Percentiles rank a stretch among this genome's conserved stretches.
phyloP scores from a whole-genome alignment of 2,797 vertebrate genomes.

The Siniperca scherzeri region DNA sequence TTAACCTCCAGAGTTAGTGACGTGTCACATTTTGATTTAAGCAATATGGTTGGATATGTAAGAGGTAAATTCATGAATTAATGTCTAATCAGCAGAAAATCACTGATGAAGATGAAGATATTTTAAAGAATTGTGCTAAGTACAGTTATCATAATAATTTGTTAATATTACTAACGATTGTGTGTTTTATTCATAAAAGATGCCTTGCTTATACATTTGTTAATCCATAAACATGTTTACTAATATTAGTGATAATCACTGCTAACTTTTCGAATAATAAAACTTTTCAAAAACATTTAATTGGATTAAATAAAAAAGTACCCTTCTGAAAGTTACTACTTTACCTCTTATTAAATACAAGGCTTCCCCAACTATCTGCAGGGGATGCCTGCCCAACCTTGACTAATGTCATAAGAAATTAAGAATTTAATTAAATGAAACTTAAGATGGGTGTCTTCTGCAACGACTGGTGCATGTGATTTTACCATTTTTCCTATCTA shows the following conservation, averaged over 20 bases:
- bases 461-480: not conserved
- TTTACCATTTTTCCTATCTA: conserved; percentile 32
- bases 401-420: conserved; percentile 34
- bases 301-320: conserved; percentile 1
- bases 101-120: not conserved
- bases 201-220: not conserved
- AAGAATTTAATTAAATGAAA: conserved; percentile 42
- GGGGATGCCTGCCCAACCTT: not conserved
- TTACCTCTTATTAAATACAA: conserved; percentile 11
- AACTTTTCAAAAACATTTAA: not conserved
- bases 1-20: conserved; percentile 3
- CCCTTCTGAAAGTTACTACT: not conserved
- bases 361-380: not conserved
- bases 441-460: conserved; percentile 16
- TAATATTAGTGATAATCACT: not conserved
- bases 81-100: not conserved
- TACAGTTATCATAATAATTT: not conserved
- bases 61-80: not conserved
- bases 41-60: not conserved
- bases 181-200: not conserved
- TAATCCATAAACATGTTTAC: not conserved
- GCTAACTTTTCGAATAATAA: not conserved
- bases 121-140: not conserved
- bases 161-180: not conserved
- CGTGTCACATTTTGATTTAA: conserved; percentile 9